Conservation (phyloP, 1,140 invertebrate genomes). For the Lutraria rhynchaena region DNA sequence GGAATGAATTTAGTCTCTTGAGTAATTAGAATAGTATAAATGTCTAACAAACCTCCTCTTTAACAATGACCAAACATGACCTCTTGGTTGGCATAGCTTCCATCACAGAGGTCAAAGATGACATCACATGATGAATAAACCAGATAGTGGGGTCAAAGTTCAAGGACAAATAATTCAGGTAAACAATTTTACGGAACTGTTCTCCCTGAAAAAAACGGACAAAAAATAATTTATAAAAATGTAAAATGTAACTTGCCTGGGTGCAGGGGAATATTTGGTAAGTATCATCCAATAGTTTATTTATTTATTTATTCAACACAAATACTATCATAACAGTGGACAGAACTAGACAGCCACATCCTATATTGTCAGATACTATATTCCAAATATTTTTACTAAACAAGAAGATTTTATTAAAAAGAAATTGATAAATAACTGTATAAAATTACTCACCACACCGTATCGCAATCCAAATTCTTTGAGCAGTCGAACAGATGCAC, state of each 20-base stretch:
- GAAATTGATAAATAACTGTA: too few species aligned
- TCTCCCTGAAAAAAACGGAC: conserved; percentile 76
- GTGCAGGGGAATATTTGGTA: too few species aligned
- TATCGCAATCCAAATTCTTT: conserved; percentile 77
- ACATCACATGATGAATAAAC: conserved; percentile 70
- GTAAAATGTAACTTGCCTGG: too few species aligned
- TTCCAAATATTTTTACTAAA: too few species aligned
- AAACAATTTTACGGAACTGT: conserved; percentile 72
- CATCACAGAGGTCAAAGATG: conserved; percentile 60
- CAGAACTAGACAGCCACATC: too few species aligned
- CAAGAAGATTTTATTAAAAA: too few species aligned
- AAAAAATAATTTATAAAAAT: too few species aligned
- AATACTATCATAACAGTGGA: too few species aligned
- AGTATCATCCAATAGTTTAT: too few species aligned
- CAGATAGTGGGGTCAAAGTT: conserved; percentile 72
- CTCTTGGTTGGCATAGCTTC: conserved; percentile 70
- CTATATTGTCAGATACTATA: too few species aligned
- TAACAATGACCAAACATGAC: conserved; percentile 67
- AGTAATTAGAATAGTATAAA: background rate
- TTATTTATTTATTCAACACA: too few species aligned
- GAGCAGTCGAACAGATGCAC: conserved; percentile 72
- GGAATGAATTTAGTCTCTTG: too few species aligned
- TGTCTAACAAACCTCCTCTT: conserved; percentile 66
- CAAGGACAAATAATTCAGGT: conserved; percentile 69
- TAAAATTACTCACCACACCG: conserved; percentile 74